Base-by-base conservation (phyloP, 2,888 invertebrate species). In the Pterobdella sp. region DNA sequence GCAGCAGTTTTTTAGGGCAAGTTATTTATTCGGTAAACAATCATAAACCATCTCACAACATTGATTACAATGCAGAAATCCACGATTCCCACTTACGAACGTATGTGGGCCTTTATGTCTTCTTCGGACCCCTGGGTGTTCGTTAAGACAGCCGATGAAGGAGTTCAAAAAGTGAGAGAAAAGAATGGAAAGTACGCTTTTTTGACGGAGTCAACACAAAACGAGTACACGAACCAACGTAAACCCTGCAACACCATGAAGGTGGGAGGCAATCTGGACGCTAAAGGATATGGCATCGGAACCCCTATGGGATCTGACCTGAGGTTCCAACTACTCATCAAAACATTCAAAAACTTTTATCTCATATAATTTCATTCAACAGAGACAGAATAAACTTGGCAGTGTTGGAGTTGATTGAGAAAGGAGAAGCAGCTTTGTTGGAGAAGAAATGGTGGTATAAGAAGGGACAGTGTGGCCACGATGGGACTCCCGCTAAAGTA, bases 401-500 rank as follows among this genome's bases (percentile, higher is more conserved):
- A 1, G 91, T 98, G 68, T 86, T 95, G 74, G 89, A 90, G 74
- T 86, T 95, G 77, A 91, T 91, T 83, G 93, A 96, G 82, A 90
- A 91, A 77, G 97, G 96, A 0, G 93, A 93, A 81, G 85, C 98
- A 78, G 90, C 91, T 75, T 91, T 91, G 82, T 85, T 98, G 78
- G 90, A 91, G 82, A 92, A 93, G 81, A 93, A 91, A 86, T 97
- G 97, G 97, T 97, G 92, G 94, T 91, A 90, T 85, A 93, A 91
- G 82, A 84, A 85, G 76, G 86, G 86, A 67, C 85, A 74, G 65
- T 74, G 74, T 37, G 36, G 32, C 4, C 37, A 63, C 26, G 80
- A 71, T 14, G 74, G 74, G 32, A 52, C 52, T 4, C 74, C 74
- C 7, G 66, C 72, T 18, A 74, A 74, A 56, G 74, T 74, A 29